These are phyloP conservation scores for Sebastes iracundus DNA, from an alignment of 2,797 vertebrate species.

Conservation along the genomic window DNA sequence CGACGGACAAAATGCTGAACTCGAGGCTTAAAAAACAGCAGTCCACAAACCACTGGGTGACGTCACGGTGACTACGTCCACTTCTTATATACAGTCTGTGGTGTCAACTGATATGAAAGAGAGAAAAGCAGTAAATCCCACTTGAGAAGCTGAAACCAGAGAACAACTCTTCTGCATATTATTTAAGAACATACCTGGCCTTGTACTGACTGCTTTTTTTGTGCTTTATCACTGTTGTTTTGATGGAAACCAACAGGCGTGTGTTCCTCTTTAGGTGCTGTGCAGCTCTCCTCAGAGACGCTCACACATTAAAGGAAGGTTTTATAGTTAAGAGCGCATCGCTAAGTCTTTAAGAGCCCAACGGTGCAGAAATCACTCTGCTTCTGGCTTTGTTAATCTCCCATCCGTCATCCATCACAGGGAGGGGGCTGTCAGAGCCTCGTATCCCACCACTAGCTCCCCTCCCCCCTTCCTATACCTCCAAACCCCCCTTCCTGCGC, in stretches of 20 bases:
- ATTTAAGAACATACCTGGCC: neutral
- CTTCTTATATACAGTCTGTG: too few relatives aligned
- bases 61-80: too few relatives aligned
- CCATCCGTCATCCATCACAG: constrained; percentile 47
- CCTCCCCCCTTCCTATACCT: constrained; percentile 38
- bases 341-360: constrained; percentile 17
- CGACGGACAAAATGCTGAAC: too few relatives aligned
- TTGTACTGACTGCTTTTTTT: neutral
- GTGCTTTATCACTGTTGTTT: neutral
- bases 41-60: too few relatives aligned
- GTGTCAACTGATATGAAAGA: neutral
- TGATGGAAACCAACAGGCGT: neutral
- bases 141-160: neutral
- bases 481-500: neutral
- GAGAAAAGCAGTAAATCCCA: neutral
- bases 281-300: neutral
- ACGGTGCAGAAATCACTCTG: constrained; percentile 35
- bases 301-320: neutral
- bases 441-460: neutral
- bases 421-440: constrained; percentile 42
- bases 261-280: neutral
- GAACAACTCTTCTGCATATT: neutral
- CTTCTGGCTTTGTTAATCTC: constrained; percentile 49
- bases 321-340: neutral
- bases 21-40: too few relatives aligned